A percentile compares a stretch with the other conserved stretches of the same genome.
Conservation (phyloP, 2,797 vertebrate species). For the Novumbra hubbsi region DNA sequence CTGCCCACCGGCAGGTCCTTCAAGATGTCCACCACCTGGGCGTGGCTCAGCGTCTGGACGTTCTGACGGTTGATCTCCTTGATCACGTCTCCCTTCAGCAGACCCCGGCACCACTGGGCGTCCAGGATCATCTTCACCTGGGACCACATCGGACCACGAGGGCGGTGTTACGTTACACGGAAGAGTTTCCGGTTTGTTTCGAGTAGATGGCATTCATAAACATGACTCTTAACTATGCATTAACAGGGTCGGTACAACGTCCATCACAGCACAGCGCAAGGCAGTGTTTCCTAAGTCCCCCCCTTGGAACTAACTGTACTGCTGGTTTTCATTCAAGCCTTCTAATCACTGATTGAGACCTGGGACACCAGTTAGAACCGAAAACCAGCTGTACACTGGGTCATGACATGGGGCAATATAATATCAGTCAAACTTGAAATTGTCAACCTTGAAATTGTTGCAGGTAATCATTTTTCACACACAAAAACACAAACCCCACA, state of each 20-base stretch:
- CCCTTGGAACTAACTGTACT: too few relatives aligned
- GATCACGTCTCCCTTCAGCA: slow-evolving; percentile 94
- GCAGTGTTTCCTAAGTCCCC: not conserved
- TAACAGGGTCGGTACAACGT: not conserved
- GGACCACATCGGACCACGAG: not conserved
- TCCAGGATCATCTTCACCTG: slow-evolving; percentile 97
- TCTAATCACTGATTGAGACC: too few relatives aligned
- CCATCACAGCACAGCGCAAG: not conserved
- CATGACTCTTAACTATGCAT: not conserved
- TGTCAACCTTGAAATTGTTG: not conserved
- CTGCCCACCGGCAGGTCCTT: slow-evolving; percentile 93
- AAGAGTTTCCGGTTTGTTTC: too few relatives aligned
- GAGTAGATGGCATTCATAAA: too few relatives aligned
- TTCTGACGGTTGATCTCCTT: slow-evolving; percentile 96
- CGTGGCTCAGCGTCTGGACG: slow-evolving; percentile 89
- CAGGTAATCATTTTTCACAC: not conserved
- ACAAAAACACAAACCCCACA: not conserved
- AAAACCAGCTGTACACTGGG: too few relatives aligned
- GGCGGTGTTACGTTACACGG: too few relatives aligned
- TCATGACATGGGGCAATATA: not conserved
- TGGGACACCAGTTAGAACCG: too few relatives aligned
- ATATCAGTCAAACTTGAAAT: not conserved
- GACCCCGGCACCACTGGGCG: slow-evolving; percentile 94
- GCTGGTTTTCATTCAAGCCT: too few relatives aligned
- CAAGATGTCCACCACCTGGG: slow-evolving; percentile 96